Evolutionary conservation across 1,140 invertebrate genomes (phyloP).

Genomic region (Atta colombica): DNA sequence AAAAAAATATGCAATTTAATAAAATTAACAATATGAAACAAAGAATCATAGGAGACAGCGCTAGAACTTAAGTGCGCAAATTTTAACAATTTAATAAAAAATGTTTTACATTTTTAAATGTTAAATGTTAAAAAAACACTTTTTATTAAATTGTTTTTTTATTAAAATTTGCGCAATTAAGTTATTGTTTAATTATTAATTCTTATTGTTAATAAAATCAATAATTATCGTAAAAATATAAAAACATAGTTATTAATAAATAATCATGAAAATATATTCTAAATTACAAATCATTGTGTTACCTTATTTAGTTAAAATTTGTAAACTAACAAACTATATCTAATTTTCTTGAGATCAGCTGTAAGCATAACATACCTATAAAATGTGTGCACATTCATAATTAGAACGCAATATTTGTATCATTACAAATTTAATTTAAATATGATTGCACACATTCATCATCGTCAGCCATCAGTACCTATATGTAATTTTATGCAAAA

Average conservation of each 20-base stretch:
- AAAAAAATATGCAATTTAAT: too few species aligned
- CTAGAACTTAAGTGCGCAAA: too few species aligned
- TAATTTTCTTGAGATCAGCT: background rate
- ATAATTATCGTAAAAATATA: background rate
- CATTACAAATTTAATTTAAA: too few species aligned
- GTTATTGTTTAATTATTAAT: too few species aligned
- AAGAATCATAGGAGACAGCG: rapidly evolving
- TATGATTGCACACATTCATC: constrained; percentile 22
- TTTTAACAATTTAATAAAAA: too few species aligned
- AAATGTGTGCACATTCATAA: background rate
- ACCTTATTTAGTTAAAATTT: background rate
- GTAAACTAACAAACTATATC: background rate
- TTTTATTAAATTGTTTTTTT: too few species aligned
- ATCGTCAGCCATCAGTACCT: background rate
- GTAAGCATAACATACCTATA: background rate
- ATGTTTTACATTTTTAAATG: too few species aligned
- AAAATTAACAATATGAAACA: too few species aligned
- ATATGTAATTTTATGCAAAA: constrained; percentile 23
- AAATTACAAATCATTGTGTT: background rate
- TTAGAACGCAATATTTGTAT: background rate
- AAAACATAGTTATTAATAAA: background rate
- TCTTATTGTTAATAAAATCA: too few species aligned
- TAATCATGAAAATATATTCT: background rate
- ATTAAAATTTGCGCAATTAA: too few species aligned
- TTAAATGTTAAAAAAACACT: too few species aligned